phyloP scores from a whole-genome alignment of 2,888 invertebrate genomes.

The Euproctis similis region DNA sequence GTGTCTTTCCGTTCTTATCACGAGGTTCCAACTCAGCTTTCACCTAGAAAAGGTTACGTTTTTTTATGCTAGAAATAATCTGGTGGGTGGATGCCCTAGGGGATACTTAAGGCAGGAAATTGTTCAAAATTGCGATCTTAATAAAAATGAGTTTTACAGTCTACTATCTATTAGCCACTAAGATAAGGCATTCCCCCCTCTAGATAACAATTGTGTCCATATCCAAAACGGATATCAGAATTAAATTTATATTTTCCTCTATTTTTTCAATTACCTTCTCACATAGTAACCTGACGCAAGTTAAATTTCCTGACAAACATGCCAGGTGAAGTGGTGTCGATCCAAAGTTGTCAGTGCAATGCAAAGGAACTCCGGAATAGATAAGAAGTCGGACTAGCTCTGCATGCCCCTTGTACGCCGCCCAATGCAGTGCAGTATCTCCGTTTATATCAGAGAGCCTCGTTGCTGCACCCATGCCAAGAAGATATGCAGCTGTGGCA shows the following conservation, averaged over 20 bases:
- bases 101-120: too few species aligned
- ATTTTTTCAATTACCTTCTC: conserved; percentile 87
- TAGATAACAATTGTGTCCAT: too few species aligned
- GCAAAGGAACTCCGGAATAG: conserved; percentile 92
- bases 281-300: conserved; percentile 89
- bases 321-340: conserved; percentile 94
- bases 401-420: conserved; percentile 93
- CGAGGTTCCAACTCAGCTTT: conserved; percentile 90
- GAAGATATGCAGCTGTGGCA: conserved; percentile 90
- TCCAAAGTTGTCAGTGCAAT: conserved; percentile 93
- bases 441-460: conserved; percentile 93
- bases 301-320: conserved; percentile 90
- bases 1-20: conserved; percentile 95
- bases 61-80: too few species aligned
- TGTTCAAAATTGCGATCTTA: too few species aligned
- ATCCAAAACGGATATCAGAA: too few species aligned
- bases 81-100: too few species aligned
- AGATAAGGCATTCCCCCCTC: too few species aligned
- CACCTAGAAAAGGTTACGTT: conserved; percentile 69
- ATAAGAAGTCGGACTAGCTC: conserved; percentile 91
- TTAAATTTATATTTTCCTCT: too few species aligned
- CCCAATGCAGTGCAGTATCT: conserved; percentile 95
- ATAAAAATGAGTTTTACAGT: too few species aligned
- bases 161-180: too few species aligned
- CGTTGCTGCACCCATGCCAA: conserved; percentile 92